Evolutionary conservation across 2,888 invertebrate species (phyloP).

Genomic region (Smittia aterrima): DNA sequence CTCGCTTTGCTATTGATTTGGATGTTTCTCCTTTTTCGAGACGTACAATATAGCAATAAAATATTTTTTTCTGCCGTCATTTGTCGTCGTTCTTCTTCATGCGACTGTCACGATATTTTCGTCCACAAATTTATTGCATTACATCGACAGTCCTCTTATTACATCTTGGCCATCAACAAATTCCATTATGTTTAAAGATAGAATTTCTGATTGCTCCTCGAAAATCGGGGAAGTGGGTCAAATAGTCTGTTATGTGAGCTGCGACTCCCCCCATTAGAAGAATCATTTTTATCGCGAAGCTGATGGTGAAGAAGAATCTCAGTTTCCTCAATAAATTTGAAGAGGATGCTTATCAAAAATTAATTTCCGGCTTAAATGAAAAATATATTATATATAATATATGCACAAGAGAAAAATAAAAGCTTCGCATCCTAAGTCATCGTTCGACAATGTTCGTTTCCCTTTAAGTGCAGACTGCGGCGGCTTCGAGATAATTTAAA

Average conservation of each 20-base stretch:
- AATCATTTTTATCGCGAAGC: slow-evolving; percentile 3
- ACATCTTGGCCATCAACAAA: neutral
- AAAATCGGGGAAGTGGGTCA: slow-evolving; percentile 27
- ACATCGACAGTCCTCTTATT: neutral
- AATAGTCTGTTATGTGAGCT: slow-evolving; percentile 22
- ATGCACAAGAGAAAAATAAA: neutral
- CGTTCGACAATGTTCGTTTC: no score
- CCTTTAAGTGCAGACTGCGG: no score
- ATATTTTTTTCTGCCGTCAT: neutral
- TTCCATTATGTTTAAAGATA: slow-evolving; percentile 2
- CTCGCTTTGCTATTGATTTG: slow-evolving; percentile 1
- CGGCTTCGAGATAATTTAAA: no score
- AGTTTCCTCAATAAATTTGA: slow-evolving; percentile 6
- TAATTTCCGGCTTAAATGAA: slow-evolving; percentile 28
- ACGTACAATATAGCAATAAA: neutral
- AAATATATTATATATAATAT: neutral
- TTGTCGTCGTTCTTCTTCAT: neutral
- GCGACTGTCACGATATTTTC: neutral
- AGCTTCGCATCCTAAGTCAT: no score
- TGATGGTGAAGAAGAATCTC: slow-evolving; percentile 17
- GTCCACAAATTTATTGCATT: neutral
- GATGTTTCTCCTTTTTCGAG: neutral
- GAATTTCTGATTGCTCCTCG: neutral
- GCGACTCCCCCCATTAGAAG: slow-evolving; percentile 17
- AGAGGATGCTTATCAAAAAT: slow-evolving; percentile 36